These are phyloP conservation scores for Protobothrops flavoviridis DNA, from an alignment of 2,113 vertebrate species.

Conservation along the genomic window DNA sequence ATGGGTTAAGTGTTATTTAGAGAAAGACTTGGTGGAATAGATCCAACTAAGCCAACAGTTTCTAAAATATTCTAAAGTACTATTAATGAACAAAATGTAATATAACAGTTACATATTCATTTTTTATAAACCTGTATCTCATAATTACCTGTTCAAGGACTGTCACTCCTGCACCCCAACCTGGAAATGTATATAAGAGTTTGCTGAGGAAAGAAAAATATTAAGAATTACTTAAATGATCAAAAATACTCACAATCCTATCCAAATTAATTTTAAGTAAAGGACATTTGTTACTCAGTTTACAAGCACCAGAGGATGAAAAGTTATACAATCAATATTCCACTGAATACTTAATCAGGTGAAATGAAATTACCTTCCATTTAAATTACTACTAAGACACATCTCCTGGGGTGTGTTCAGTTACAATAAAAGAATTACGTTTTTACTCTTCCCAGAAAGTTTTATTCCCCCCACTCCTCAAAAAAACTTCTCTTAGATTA, in stretches of 20 bases:
- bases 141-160: constrained; percentile 81
- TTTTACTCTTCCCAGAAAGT: too few species aligned
- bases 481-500: neutral
- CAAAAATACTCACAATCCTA: neutral
- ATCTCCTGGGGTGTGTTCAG: neutral
- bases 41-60: neutral
- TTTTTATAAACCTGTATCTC: neutral
- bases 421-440: neutral
- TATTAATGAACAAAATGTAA: neutral
- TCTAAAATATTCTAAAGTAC: neutral
- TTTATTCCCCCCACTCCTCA: neutral
- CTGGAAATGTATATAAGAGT: constrained; percentile 85
- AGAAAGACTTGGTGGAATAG: neutral
- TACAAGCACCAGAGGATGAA: neutral
- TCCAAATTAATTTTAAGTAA: neutral
- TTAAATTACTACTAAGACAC: neutral
- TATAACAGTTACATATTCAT: neutral
- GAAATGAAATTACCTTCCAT: neutral
- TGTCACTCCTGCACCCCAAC: constrained; percentile 86
- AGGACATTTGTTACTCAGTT: neutral
- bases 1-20: neutral
- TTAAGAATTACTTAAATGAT: neutral
- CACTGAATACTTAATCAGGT: neutral
- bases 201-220: constrained; percentile 75
- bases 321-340: neutral